Base-by-base conservation (phyloP, 2,888 invertebrate genomes). In the Nomada hirtipes region DNA sequence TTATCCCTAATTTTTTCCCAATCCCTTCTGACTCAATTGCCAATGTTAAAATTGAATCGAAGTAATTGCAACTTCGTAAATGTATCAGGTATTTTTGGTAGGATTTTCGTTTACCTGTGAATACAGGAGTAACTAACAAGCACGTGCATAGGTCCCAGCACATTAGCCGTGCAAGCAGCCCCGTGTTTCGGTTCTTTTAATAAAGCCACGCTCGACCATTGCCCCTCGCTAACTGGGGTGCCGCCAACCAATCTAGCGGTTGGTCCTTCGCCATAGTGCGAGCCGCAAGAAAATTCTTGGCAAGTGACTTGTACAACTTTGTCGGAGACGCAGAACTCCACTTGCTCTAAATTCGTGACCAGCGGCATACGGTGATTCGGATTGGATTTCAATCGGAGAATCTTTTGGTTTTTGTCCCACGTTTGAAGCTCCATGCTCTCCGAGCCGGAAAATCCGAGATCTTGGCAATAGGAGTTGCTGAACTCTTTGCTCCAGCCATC, bases 161-260 rank as follows among this genome's bases (percentile, higher is more conserved):
- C 90, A 72, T 94, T 94, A 0, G 93, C 94, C 10, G 94, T 94
- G 75, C 94, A 94, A 55, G 93, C 90, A 59, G 92, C 89, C 44
- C 93, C 92, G 64, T 89, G 88, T 85, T 92, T 92, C 7, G 89
- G 79, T 87, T 93, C 92, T 57, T 91, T 92, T 15, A 96, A 89
- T 36, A 96, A 91, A 23, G 95, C 95, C 1, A 96, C 94, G 70
- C 95, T 95, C 0, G 96, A 95, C 95, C 95, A 96, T 89, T 95
- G 95, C 4, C 94, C 94, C 77, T 94, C 94, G 11, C 94, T 93
- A 4, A 94, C 94, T 63, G 93, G 93, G 64, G 94, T 94, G 4
- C 95, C 95, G 55, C 95, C 95, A 4, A 94, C 94, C 53, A 95
- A 93, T 84, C 95, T 91, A 2, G 95, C 95, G 0, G 94, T 92